phyloP scores from a whole-genome alignment of 2,797 vertebrate genomes.

The Coracias cyanogaster region DNA sequence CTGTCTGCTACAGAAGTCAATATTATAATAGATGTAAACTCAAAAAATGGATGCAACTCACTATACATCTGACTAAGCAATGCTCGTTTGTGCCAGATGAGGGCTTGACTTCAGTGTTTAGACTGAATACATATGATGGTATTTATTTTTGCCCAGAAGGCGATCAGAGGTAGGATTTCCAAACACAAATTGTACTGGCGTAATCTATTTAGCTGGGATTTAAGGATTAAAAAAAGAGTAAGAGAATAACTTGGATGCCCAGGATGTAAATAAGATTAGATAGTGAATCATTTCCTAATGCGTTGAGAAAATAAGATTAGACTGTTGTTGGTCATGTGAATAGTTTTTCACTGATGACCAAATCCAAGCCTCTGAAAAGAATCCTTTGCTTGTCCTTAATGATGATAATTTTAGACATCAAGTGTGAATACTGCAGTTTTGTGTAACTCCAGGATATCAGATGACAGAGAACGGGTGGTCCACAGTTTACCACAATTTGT shows the following conservation, averaged over 20 bases:
- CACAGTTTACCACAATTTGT: not conserved
- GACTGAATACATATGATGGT: not conserved
- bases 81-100: not conserved
- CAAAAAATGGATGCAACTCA: not conserved
- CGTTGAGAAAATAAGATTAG: conserved; percentile 64
- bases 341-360: conserved; percentile 34
- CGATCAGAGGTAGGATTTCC: conserved; percentile 45
- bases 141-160: conserved; percentile 44
- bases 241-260: conserved; percentile 47
- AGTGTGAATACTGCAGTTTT: not conserved
- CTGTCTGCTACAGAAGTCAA: not conserved
- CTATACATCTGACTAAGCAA: not conserved
- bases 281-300: conserved; percentile 72
- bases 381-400: not conserved
- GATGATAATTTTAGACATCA: not conserved
- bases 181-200: conserved; percentile 32
- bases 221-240: conserved; percentile 66
- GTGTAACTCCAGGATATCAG: not conserved
- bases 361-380: conserved; percentile 28
- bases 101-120: not conserved
- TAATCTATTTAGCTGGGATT: conserved; percentile 72
- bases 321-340: conserved; percentile 48
- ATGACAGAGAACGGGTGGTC: not conserved
- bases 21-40: not conserved
- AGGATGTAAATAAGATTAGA: conserved; percentile 73